These are phyloP conservation scores for Apamea monoglypha DNA, from an alignment of 2,888 invertebrate species.

Conservation along the genomic window DNA sequence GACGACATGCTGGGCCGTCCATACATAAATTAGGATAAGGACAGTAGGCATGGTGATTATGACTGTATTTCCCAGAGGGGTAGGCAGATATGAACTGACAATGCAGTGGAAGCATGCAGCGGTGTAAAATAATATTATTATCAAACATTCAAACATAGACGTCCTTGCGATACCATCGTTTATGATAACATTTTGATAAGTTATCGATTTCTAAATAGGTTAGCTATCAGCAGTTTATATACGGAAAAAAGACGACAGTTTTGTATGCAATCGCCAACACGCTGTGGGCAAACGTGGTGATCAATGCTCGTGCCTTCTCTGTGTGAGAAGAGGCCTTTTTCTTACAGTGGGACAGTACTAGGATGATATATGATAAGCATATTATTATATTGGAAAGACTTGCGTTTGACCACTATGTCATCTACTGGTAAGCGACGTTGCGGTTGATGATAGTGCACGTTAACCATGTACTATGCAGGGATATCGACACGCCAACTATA, in stretches of 20 bases:
- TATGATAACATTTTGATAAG: conserved; percentile 47
- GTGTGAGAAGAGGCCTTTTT: neutral
- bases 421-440: neutral
- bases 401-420: neutral
- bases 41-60: neutral
- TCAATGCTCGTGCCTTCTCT: too few relatives aligned
- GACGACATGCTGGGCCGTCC: neutral
- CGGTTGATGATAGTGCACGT: too few relatives aligned
- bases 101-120: conserved; percentile 1
- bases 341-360: too few relatives aligned
- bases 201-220: conserved; percentile 52
- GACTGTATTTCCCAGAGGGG: too few relatives aligned
- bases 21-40: neutral
- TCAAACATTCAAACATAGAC: conserved; percentile 28
- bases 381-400: neutral
- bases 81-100: neutral
- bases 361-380: neutral
- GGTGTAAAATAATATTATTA: conserved; percentile 21
- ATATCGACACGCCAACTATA: too few relatives aligned
- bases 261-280: neutral
- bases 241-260: neutral
- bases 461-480: too few relatives aligned
- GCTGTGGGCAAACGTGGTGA: too few relatives aligned
- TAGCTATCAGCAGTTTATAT: conserved; percentile 3
- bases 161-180: conserved; percentile 52